Evolutionary conservation across 2,797 vertebrate species (phyloP), one percentile per base, ranked within the genome.

Genomic region (Scarus forsteni): DNA sequence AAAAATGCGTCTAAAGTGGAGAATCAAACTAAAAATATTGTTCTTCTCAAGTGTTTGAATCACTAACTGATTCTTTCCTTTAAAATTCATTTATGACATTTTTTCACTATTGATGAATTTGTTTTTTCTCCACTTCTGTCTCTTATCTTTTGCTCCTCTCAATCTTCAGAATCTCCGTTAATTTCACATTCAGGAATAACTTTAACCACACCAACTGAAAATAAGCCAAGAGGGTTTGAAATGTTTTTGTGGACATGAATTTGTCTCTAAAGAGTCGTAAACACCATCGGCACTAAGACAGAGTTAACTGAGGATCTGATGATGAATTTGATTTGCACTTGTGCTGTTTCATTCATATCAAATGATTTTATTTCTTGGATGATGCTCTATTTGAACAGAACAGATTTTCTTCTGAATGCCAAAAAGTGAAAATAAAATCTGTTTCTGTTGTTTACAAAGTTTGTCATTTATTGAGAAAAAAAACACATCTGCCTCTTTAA

Each of bases 301-400:
- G 11, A 43, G 9, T 43, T 43, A 10, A 10, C 40, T 15, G 5
- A 15, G 6, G 7, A 3, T 42, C 40, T 10, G 40, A 10, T 3
- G 11, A 10, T 10, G 40, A 11, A 42, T 50, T 19, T 44, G n/a
- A 66, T 13, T 43, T 36, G 6, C 16, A 18, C 44, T 55, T 43
- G 39, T 56, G 61, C 61, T 57, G 16, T 63, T 15, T 71, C 45
- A 27, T 45, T 43, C 8, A 50, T 34, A 38, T 39, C 27, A 16
- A 1, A 48, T 56, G 69, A 27, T 27, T 73, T 73, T 43, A 39
- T 80, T 82, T 81, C 65, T 67, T 5, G 36, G 66, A 80, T 42
- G 39, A 61, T 48, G 54, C n/a, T 85, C 62, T 81, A 78, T 87
- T 87, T 90, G 82, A 74, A 67, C 70, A 70, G 67, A 75, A 79